Evolutionary conservation across 2,797 vertebrate genomes (phyloP).

Genomic region (Galagoides demidoff): DNA sequence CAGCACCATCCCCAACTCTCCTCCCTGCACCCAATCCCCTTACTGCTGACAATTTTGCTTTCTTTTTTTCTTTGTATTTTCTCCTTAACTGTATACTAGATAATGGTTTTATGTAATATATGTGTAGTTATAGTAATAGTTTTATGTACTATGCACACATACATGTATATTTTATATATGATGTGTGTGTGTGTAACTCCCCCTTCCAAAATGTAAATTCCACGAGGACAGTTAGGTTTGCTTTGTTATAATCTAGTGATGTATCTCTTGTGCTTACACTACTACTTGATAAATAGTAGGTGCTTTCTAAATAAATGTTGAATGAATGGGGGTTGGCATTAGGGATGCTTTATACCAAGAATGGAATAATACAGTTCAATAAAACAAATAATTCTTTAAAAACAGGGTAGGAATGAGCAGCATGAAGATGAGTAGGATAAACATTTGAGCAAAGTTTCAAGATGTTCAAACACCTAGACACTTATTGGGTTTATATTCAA

Average conservation of each 20-base stretch:
- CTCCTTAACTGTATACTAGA: background rate
- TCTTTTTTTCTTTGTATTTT: background rate
- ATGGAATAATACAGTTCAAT: background rate
- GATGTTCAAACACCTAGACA: background rate
- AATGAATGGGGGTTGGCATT: background rate
- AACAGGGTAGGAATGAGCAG: background rate
- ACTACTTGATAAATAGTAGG: background rate
- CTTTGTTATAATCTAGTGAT: background rate
- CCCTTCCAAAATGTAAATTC: background rate
- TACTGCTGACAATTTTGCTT: background rate
- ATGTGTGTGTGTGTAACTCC: background rate
- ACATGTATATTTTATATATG: background rate
- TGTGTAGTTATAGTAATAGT: background rate
- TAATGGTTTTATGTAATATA: background rate
- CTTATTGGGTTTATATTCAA: background rate
- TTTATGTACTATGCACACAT: background rate
- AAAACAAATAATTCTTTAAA: background rate
- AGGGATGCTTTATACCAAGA: background rate
- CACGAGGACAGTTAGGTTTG: background rate
- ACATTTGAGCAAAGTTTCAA: background rate
- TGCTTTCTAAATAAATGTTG: background rate
- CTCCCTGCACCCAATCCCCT: fast-evolving
- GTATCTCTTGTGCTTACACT: background rate
- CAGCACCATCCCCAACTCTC: fast-evolving
- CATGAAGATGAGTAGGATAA: background rate